Base-by-base conservation (phyloP, 2,797 vertebrate species). In the Gambelia wislizenii region DNA sequence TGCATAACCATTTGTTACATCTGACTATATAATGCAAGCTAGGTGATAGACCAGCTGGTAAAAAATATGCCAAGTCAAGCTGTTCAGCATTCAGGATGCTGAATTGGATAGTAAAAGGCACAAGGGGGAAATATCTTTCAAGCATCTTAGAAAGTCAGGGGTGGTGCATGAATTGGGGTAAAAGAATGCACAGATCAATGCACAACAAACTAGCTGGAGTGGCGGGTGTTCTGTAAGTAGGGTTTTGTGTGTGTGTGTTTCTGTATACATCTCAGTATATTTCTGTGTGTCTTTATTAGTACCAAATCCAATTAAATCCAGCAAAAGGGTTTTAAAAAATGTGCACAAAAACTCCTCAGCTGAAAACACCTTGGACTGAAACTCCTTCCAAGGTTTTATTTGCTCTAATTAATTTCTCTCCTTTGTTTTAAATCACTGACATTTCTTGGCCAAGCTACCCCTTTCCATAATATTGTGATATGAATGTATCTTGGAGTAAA, bases 1-100 rank as follows among this genome's bases (percentile, higher is more conserved):
- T 97, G 97, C 97, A 96, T 96, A 97, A 97, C 97, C 97, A 97
- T 97, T 97, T 97, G 97, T 97, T 97, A 96, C 97, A 97, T 97
- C 96, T 97, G 96, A 96, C 96, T 96, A 96, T 96, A 96, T 96
- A 96, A 96, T 96, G 96, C 96, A 95, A 95, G 96, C 97, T 97
- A 97, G 97, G 97, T 97, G 97, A 97, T 96, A 97, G 96, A 97
- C 97, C 97, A 97, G 97, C 97, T 97, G 97, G 97, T 97, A 96
- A 97, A 97, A 97, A 97, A 97, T 97, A 97, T 97, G 97, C 96
- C 97, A 97, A 97, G 97, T 96, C 97, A 97, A 97, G 97, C 97
- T 97, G 97, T 97, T 97, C 96, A 92, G 95, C 95, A 87, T 94
- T 96, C 95, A 9, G 95, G 95, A 93, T 96, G 93, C 96, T 96